These are phyloP conservation scores for Oplegnathus fasciatus DNA, from an alignment of 2,113 vertebrate genomes.

Conservation along the genomic window DNA sequence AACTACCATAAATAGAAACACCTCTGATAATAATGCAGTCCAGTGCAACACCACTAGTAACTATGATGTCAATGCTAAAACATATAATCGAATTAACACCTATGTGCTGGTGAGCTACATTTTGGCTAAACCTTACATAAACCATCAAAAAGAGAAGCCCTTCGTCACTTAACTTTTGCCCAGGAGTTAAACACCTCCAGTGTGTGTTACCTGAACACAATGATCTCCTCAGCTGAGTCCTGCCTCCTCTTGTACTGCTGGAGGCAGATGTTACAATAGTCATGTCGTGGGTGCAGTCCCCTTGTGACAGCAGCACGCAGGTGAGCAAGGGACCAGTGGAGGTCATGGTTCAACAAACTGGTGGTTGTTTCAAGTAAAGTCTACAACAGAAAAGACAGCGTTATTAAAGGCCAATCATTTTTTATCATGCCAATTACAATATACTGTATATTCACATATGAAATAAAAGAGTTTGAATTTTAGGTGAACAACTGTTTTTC, in stretches of 20 bases:
- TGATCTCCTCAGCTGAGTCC: constrained; percentile 91
- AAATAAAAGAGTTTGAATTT: background rate
- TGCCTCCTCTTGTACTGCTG: constrained; percentile 96
- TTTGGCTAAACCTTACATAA: background rate
- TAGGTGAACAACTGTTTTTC: no score
- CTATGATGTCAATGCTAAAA: no score
- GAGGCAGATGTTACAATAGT: constrained; percentile 95
- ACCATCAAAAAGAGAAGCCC: background rate
- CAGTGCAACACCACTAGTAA: no score
- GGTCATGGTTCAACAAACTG: constrained; percentile 94
- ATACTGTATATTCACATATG: background rate
- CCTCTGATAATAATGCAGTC: no score
- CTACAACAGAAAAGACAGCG: constrained; percentile 72
- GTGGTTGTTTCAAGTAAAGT: constrained; percentile 97
- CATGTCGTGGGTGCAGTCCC: constrained; percentile 95
- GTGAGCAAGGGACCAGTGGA: constrained; percentile 98
- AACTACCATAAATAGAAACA: no score
- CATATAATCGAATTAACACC: no score
- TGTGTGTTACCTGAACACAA: constrained; percentile 92
- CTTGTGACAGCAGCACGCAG: constrained; percentile 91
- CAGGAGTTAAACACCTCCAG: background rate
- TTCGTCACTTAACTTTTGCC: background rate
- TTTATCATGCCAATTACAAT: background rate
- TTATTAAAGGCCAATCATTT: background rate
- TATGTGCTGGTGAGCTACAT: background rate